These are phyloP conservation scores for Oophaga sylvatica DNA, from an alignment of 2,797 vertebrate species.

Conservation along the genomic window DNA sequence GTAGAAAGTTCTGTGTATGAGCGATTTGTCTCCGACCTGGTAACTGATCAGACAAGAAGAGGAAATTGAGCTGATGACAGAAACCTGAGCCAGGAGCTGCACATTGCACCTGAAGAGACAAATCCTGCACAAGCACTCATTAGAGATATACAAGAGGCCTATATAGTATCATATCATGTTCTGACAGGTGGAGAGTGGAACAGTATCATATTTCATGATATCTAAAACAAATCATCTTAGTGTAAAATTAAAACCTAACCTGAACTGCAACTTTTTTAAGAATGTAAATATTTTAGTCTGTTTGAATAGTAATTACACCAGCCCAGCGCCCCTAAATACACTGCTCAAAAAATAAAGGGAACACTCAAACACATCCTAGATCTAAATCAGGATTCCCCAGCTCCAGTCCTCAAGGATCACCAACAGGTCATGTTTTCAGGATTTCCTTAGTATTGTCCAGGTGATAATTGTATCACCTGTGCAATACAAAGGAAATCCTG, in stretches of 20 bases:
- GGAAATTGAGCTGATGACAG: slow-evolving; percentile 49
- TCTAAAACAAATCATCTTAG: background rate
- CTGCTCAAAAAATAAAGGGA: no score
- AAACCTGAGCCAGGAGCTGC: slow-evolving; percentile 55
- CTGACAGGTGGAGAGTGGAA: background rate
- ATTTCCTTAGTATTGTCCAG: no score
- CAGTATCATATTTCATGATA: background rate
- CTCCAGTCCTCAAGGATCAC: no score
- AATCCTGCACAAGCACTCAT: background rate
- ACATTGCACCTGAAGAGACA: slow-evolving; percentile 37
- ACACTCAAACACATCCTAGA: no score
- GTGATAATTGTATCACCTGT: no score
- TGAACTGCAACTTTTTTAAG: background rate
- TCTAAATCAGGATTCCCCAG: no score
- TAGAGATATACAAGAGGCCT: background rate
- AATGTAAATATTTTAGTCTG: background rate
- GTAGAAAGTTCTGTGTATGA: background rate
- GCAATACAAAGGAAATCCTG: no score
- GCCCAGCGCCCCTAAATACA: no score
- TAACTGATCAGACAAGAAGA: slow-evolving; percentile 56
- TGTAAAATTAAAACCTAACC: background rate
- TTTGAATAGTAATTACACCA: no score
- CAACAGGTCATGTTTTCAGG: no score
- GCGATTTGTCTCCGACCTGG: slow-evolving; percentile 44
- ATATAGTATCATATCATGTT: background rate